phyloP scores from a whole-genome alignment of 2,113 vertebrate genomes.

The Bostrychus sinensis region DNA sequence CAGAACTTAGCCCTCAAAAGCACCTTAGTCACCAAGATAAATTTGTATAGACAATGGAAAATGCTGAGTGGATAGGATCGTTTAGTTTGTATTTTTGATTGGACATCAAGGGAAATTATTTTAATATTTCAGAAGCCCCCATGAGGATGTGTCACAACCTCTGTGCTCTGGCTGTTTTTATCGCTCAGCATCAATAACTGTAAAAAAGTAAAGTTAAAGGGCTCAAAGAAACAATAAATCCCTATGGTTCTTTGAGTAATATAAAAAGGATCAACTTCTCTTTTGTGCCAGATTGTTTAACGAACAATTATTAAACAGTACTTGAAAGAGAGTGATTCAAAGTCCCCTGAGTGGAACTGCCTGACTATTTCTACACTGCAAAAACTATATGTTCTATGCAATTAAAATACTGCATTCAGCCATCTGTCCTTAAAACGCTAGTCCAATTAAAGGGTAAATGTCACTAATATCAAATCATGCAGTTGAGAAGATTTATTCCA shows the following conservation, averaged over 20 bases:
- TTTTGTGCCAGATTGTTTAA: conserved; percentile 46
- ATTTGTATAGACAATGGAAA: conserved; percentile 2
- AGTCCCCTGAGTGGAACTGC: conserved; percentile 32
- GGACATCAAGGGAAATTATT: conserved; percentile 52
- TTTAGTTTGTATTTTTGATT: conserved; percentile 40
- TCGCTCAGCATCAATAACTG: conserved; percentile 57
- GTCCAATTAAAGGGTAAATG: conserved; percentile 16
- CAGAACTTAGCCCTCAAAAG: conserved; percentile 9
- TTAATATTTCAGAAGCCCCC: conserved; percentile 41
- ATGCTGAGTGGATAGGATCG: conserved; percentile 11
- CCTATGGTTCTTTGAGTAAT: conserved; percentile 31
- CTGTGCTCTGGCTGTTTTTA: conserved; percentile 14
- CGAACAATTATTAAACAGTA: conserved; percentile 49
- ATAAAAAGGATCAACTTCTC: conserved; percentile 51
- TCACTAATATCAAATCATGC: too few species aligned
- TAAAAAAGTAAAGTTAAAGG: conserved; percentile 34
- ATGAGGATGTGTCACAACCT: conserved; percentile 30
- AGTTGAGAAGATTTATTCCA: too few species aligned
- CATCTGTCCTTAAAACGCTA: conserved; percentile 35
- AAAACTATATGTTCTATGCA: conserved; percentile 19
- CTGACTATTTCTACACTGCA: conserved; percentile 10
- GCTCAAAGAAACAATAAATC: conserved; percentile 35
- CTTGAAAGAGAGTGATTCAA: conserved; percentile 28
- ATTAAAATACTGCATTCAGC: conserved; percentile 42
- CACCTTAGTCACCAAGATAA: conserved; percentile 21